Evolutionary conservation across 2,888 invertebrate genomes (phyloP).

Genomic region (Microdon myrmicae): DNA sequence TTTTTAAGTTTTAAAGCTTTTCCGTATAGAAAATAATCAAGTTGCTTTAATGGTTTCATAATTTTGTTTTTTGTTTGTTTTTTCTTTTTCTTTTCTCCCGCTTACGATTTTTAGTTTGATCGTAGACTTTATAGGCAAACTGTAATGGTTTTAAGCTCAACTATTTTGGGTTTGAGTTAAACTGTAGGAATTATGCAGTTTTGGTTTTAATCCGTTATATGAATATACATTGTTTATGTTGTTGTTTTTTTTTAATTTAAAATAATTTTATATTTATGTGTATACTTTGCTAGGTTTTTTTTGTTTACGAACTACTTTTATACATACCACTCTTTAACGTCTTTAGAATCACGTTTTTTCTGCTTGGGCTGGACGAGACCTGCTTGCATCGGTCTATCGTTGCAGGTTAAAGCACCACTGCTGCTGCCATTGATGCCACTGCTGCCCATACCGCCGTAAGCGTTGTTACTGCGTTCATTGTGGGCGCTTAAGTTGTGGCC

Average conservation of each 20-base stretch:
- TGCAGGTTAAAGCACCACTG: constrained; percentile 57
- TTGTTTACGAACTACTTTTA: constrained; percentile 71
- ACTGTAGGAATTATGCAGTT: constrained; percentile 37
- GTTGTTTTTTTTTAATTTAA: constrained; percentile 6
- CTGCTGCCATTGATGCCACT: constrained; percentile 56
- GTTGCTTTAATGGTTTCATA: constrained; percentile 29
- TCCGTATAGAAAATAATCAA: constrained; percentile 47
- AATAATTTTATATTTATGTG: constrained; percentile 2
- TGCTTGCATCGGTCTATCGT: constrained; percentile 66
- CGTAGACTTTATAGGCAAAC: no score
- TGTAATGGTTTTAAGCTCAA: constrained; percentile 25
- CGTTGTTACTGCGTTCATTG: constrained; percentile 50
- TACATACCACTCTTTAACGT: constrained; percentile 97
- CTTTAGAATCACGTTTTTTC: constrained; percentile 83
- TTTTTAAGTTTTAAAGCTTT: constrained; percentile 31
- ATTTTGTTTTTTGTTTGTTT: constrained; percentile 3
- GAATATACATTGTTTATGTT: constrained; percentile 9
- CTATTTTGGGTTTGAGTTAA: constrained; percentile 28
- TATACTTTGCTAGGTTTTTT: constrained; percentile 27
- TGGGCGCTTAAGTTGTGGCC: constrained; percentile 51
- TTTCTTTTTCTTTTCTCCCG: constrained; percentile 6
- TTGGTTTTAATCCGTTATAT: constrained; percentile 11
- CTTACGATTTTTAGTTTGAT: constrained; percentile 18
- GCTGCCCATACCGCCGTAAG: constrained; percentile 59
- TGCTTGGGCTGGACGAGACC: constrained; percentile 69